These are phyloP conservation scores for Diplolepis rosae DNA, from an alignment of 2,888 invertebrate genomes.

Conservation along the genomic window DNA sequence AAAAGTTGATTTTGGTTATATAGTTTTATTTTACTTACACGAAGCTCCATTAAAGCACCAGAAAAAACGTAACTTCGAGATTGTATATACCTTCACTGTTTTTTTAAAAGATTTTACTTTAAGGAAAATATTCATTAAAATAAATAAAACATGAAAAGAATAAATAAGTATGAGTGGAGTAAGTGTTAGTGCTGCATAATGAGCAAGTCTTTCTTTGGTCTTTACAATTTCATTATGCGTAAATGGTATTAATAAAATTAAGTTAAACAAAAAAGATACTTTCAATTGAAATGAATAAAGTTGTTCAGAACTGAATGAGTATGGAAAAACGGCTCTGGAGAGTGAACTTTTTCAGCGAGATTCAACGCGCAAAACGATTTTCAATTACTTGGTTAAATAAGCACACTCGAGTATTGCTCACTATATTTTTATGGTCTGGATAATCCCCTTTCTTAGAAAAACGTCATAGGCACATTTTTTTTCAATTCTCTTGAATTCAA, in stretches of 20 bases:
- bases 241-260: background rate
- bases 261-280: background rate
- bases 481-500: conserved; percentile 16
- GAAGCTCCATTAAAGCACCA: background rate
- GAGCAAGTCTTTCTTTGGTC: too few relatives aligned
- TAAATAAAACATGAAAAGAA: background rate
- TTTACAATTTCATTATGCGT: too few relatives aligned
- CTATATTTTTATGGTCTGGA: conserved; percentile 5
- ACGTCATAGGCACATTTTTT: background rate
- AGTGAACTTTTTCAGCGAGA: background rate
- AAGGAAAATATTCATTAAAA: background rate
- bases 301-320: background rate
- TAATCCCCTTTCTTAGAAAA: background rate
- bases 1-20: conserved; percentile 13
- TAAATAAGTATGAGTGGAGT: background rate
- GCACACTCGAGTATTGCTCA: background rate
- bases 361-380: background rate
- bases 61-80: background rate
- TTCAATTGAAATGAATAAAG: background rate
- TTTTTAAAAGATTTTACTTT: background rate
- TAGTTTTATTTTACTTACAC: conserved; percentile 21
- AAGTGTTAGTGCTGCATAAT: too few relatives aligned
- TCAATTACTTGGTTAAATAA: conserved; percentile 24
- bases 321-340: background rate
- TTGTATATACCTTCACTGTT: background rate